These are phyloP conservation scores for Augochlora pura DNA, from an alignment of 1,140 invertebrate genomes.

Conservation along the genomic window DNA sequence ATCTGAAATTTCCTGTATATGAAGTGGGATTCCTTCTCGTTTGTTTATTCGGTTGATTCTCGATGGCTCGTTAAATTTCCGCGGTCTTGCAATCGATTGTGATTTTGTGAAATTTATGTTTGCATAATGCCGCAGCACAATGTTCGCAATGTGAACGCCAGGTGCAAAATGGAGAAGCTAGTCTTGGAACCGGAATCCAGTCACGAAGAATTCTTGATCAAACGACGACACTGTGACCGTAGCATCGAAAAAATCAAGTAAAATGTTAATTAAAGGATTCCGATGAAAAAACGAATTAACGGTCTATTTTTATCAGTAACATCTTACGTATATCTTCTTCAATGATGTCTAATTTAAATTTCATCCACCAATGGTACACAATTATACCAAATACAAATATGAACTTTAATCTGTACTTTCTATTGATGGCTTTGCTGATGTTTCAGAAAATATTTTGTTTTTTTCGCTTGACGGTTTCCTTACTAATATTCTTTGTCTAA, in stretches of 20 bases:
- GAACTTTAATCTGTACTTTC: too few species aligned
- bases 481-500: neutral
- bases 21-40: neutral
- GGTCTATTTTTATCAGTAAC: too few species aligned
- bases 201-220: neutral
- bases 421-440: too few species aligned
- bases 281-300: too few species aligned
- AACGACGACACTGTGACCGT: neutral
- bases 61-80: neutral
- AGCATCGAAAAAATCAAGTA: neutral
- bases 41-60: neutral
- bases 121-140: neutral
- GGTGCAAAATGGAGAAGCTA: neutral
- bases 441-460: too few species aligned
- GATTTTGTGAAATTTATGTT: neutral
- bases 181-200: slow-evolving; percentile 9
- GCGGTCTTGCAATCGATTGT: neutral
- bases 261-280: neutral
- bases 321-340: too few species aligned
- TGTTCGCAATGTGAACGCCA: too few species aligned
- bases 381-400: too few species aligned
- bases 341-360: too few species aligned
- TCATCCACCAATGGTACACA: too few species aligned
- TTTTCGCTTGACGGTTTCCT: too few species aligned
- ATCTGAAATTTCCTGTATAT: neutral